These are phyloP conservation scores for Fratercula arctica DNA, from an alignment of 2,797 vertebrate genomes.

Conservation along the genomic window DNA sequence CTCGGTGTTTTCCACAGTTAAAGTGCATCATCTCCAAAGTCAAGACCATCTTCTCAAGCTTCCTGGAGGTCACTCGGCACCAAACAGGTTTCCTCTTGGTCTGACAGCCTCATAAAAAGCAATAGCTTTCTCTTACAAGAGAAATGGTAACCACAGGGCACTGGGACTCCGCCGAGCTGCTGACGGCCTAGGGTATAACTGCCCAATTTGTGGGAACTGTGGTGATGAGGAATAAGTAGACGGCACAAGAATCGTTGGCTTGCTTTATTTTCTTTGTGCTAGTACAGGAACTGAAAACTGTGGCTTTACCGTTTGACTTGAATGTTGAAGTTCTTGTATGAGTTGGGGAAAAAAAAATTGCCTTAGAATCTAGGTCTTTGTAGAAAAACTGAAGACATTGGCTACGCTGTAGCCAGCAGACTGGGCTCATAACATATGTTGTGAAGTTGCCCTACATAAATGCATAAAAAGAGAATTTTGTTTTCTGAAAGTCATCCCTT, in stretches of 20 bases:
- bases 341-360: background rate
- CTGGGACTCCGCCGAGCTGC: background rate
- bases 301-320: background rate
- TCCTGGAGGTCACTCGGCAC: background rate
- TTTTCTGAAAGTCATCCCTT: background rate
- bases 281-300: background rate
- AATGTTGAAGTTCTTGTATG: rapidly evolving
- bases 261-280: background rate
- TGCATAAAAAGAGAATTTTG: background rate
- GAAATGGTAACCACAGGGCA: background rate
- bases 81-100: background rate
- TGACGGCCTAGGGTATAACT: background rate
- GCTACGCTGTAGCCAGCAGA: background rate
- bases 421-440: background rate
- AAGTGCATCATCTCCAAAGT: background rate
- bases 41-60: background rate
- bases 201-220: rapidly evolving
- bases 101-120: background rate
- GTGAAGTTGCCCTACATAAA: background rate
- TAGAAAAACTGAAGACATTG: background rate
- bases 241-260: background rate
- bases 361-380: background rate
- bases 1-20: background rate
- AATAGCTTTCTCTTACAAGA: background rate
- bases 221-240: background rate